Base-by-base conservation (phyloP, 2,113 vertebrate species). In the Apeltes quadracus region DNA sequence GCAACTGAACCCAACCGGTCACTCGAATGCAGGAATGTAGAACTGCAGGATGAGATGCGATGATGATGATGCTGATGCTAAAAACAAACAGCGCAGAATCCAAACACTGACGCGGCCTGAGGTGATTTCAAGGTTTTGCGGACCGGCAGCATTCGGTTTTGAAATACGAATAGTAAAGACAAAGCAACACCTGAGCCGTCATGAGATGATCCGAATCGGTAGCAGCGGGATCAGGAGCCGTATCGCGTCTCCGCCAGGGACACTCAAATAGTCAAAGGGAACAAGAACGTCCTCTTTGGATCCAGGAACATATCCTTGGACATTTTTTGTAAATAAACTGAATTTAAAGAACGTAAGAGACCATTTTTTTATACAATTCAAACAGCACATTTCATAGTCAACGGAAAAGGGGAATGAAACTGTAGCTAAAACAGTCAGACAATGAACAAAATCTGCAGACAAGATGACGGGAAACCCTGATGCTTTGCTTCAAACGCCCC, bases 131-230 rank as follows among this genome's bases (percentile, higher is more conserved):
- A 63, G 41, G 63, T 43, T 50, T 44, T 36, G 15, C 15, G 29
- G 51, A 58, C 48, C 65, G 59, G 68, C 48, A 71, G 53, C 18
- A 34, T 32, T 34, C 59, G 23, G 44, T 59, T 61, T 18, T 63
- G 56, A 70, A 69, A 57, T 23, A 43, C 55, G 29, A 69, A 74
- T 16, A 61, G 34, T 76, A 34, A 68, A 18, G 39, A 82, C 44
- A 27, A n/a, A 65, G 54, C 34, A 64, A 64, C 66, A 78, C 54
- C 39, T 22, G 44, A 78, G 72, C n/a, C 3, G 32, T 39, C 29
- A 53, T 66, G 46, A 58, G 64, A 82, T 73, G 64, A 66, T 68
- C 71, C 81, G 69, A 69, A 61, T 36, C 63, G 18, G 74, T 48
- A 58, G 22, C 15, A 79, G 69, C 32, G 69, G 48, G 41, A 72